phyloP scores from a whole-genome alignment of 2,113 vertebrate genomes.

The Raphicerus campestris region DNA sequence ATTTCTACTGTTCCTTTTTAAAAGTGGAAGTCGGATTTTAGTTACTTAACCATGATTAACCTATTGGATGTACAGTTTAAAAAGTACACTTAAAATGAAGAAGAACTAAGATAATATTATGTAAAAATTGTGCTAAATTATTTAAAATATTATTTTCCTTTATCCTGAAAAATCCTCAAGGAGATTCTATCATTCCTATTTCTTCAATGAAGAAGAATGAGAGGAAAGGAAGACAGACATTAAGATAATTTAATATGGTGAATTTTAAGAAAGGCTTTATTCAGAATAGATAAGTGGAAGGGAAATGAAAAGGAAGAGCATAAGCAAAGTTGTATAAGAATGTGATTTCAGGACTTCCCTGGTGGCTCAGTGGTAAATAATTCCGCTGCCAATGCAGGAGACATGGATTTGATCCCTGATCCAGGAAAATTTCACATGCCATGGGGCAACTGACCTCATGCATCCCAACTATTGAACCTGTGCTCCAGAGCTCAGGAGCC shows the following conservation, averaged over 20 bases:
- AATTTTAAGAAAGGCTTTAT: background rate
- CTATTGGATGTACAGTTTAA: background rate
- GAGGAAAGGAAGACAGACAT: background rate
- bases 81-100: background rate
- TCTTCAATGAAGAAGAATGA: background rate
- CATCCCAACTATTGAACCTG: background rate
- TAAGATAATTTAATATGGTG: background rate
- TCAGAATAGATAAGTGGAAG: background rate
- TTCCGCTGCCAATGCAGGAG: background rate
- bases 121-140: background rate
- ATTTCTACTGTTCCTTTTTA: background rate
- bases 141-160: background rate
- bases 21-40: background rate
- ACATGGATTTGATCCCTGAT: background rate
- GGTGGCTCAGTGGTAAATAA: background rate
- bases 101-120: background rate
- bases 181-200: background rate
- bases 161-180: background rate
- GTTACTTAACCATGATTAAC: background rate
- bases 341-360: background rate
- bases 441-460: background rate
- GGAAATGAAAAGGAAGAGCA: background rate
- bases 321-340: background rate
- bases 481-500: background rate
- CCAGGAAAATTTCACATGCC: background rate